Base-by-base conservation (phyloP, 2,888 invertebrate species). In the Diaprepes abbreviatus region DNA sequence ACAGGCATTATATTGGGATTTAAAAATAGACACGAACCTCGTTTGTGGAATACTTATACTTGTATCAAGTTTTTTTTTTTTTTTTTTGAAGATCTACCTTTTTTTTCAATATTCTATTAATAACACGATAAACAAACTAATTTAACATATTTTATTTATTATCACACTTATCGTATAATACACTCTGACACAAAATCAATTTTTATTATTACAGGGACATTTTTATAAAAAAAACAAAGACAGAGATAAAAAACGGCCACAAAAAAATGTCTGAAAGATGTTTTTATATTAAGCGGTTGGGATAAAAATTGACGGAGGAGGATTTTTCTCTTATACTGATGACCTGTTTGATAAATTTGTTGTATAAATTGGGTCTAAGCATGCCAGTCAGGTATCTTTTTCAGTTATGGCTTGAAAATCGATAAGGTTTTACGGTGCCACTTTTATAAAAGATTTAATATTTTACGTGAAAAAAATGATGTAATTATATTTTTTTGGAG, bases 331-430 rank as follows among this genome's bases (percentile, higher is more conserved):
- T 40, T 10, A 45, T 58, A 65, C 57, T 59, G 69, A 69, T 64
- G 65, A 55, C 40, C 55, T 59, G 17, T 16, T 55, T 60, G 70
- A 66, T 70, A 70, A 70, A 70, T 70, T 48, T 66, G 66, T 67
- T 67, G 67, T 58, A 67, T 48, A 63, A 71, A 67, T 58, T 54
- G 67, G 63, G 35, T 57, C 63, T 71, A 58, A 71, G 62, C 63
- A 71, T 71, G 66, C 71, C 58, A 70, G 70, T 70, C 66, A 70
- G 62, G 70, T 60, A 40, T 50, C 52, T 55, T 59, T 50, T 54
- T 54, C 62, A 66, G 59, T 28, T 19, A 50, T 31, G 45, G 35
- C 55, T 57, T 45, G 19, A 10, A 28, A 54, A 67, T 67, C 67
- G 55, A 62, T 67, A 67, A 40, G 33, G 43, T 17, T 24, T 43